Conservation (phyloP, 1,140 invertebrate genomes). For the Phthorimaea operculella region DNA sequence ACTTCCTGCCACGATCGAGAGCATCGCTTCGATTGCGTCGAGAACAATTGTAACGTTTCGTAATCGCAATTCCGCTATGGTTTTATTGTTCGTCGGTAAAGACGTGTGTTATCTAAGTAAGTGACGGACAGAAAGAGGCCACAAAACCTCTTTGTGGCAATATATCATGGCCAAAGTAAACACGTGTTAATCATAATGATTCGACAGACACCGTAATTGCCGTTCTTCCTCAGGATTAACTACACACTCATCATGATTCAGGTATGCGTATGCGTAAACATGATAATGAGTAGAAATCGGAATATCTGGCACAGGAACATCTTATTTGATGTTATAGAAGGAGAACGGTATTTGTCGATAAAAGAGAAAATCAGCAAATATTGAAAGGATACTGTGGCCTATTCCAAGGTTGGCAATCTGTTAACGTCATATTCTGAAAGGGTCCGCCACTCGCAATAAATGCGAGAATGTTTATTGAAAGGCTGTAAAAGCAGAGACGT, state of each 20-base stretch:
- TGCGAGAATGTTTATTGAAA: too few relatives aligned
- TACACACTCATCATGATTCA: background rate
- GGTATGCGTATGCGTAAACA: too few relatives aligned
- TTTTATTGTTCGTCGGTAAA: conserved; percentile 12
- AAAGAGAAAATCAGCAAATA: too few relatives aligned
- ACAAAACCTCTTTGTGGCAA: conserved; percentile 8
- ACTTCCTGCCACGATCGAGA: background rate
- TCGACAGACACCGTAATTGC: conserved; percentile 24
- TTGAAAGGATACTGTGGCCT: too few relatives aligned
- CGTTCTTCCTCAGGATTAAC: conserved; percentile 11
- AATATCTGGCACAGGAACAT: too few relatives aligned
- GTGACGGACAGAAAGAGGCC: conserved; percentile 24
- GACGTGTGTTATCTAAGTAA: conserved; percentile 27
- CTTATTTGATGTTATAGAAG: too few relatives aligned
- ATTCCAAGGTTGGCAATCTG: too few relatives aligned
- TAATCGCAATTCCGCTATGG: conserved; percentile 2
- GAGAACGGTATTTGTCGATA: too few relatives aligned
- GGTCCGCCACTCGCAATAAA: too few relatives aligned
- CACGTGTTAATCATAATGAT: conserved; percentile 20
- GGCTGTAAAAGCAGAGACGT: too few relatives aligned
- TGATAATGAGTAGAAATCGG: too few relatives aligned
- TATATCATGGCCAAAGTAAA: background rate
- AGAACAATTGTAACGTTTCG: conserved; percentile 6
- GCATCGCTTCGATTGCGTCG: background rate
- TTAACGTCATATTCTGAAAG: too few relatives aligned